Evolutionary conservation across 2,888 invertebrate species (phyloP), one percentile per base, ranked within the genome.

Genomic region (Drosophila peninsularis): DNA sequence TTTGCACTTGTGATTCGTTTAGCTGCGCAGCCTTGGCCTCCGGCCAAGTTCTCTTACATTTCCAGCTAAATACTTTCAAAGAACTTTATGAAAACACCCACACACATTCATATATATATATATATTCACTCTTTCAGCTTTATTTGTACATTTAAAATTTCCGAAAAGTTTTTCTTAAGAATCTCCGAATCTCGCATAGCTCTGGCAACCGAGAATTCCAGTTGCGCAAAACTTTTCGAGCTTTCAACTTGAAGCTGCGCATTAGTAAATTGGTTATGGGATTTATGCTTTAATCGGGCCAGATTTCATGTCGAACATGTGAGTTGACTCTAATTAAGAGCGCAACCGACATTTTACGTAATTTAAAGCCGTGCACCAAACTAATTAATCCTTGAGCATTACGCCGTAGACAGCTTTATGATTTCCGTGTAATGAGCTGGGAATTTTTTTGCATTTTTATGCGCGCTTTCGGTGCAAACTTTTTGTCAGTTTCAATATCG

Each of bases 241-340:
- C 27, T 21, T 17, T 14, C 34, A 19, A 13, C 44, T 17, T n/a
- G n/a, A 1, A 32, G 44, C 47, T 27, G 24, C 3, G 27, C 32
- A 36, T 61, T 32, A 62, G 30, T 34, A n/a, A 62, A 34, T 62
- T 62, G 47, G 34, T 34, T 41, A n/a, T 24, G 36, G 24, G 34
- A 65, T 52, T 49, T 47, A 17, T 17, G 44, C 41, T 54, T 47
- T 11, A 47, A 44, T 34, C 44, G n/a, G n/a, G 24, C 39, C 34
- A 21, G 53, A 42, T 42, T 27, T 21, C 21, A 42, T 39, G 55
- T 32, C 39, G 36, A 44, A 13, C 72, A 64, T 61, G 36, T 45
- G 49, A 44, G 58, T 56, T 53, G 21, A 57, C 36, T 49, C 32
- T 57, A 64, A 76, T 73, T 71, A 71, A 71, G 47, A 49, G 52